Base-by-base conservation (phyloP, 2,888 invertebrate species). In the Machimus atricapillus region DNA sequence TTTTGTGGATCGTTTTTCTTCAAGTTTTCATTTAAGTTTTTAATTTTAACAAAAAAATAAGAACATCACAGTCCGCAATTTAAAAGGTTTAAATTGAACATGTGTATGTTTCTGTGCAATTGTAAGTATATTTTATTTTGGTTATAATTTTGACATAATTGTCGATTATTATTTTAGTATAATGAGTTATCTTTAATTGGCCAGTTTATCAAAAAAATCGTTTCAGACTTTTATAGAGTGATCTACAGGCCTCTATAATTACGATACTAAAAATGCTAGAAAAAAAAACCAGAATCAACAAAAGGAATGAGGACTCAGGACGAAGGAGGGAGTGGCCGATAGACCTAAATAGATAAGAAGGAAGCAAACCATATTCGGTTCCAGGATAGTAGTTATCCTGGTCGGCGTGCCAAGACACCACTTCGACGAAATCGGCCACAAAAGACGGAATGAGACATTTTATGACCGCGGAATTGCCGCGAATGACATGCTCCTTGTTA, bases 361-460 rank as follows among this genome's bases (percentile, higher is more conserved):
- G 66, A 66, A 66, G 19, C 66, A 82, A 86, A 95, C 95, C 95
- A 91, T 94, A 94, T 91, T 94, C 93, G 88, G 94, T 94, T 90
- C 94, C 94, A 66, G 95, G 95, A 90, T 94, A 94, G 91, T 95
- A 96, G 90, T 95, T 95, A 88, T 95, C 95, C 90, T 95, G 94
- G 92, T 96, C 95, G 81, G 96, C 96, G 91, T 96, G 96, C 97
- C 97, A 97, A 87, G 96, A 96, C 66, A 96, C 94, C 89, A 97
- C 96, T 90, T 94, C 95, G 89, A 97, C 95, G 92, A 97, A 97
- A 93, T 97, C 97, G 85, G 96, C 96, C 88, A 97, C 97, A 92
- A 97, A 97, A 79, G 96, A 96, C 56, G 97, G 97, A 89, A 96
- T 95, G 91, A 96, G 96, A 93, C 97, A 97, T 92, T 96, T 96